phyloP scores from a whole-genome alignment of 2,113 vertebrate species.

The Tringa solitaria region DNA sequence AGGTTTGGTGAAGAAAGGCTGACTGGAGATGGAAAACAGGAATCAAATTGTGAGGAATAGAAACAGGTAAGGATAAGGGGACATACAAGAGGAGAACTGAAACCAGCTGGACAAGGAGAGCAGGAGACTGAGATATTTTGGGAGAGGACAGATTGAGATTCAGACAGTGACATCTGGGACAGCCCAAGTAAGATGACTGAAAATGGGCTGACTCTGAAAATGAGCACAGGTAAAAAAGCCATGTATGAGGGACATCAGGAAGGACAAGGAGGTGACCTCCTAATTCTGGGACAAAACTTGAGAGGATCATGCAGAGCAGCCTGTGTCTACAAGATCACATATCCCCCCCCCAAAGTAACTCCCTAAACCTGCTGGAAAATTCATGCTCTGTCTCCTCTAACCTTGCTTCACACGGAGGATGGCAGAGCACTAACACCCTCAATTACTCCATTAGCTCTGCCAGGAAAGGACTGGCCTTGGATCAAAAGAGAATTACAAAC shows the following conservation, averaged over 20 bases:
- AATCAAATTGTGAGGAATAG: neutral
- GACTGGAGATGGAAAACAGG: neutral
- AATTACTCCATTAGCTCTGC: neutral
- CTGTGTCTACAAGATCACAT: neutral
- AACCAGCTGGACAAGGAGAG: neutral
- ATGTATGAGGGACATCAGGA: neutral
- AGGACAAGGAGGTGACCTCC: neutral
- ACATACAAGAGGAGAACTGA: neutral
- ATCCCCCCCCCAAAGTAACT: neutral
- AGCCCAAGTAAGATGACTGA: neutral
- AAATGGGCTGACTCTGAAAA: neutral
- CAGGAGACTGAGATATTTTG: neutral
- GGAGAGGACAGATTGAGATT: neutral
- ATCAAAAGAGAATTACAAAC: neutral
- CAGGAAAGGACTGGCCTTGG: neutral
- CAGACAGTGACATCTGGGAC: neutral
- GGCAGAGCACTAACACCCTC: neutral
- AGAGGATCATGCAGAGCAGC: neutral
- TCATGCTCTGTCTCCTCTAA: neutral
- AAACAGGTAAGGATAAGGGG: neutral
- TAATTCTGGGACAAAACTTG: neutral
- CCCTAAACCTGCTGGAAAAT: neutral
- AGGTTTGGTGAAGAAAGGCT: neutral
- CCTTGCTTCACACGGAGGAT: neutral
- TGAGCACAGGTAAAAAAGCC: neutral